Conservation (phyloP, 2,888 invertebrate genomes). For the Drosophila quinaria region DNA sequence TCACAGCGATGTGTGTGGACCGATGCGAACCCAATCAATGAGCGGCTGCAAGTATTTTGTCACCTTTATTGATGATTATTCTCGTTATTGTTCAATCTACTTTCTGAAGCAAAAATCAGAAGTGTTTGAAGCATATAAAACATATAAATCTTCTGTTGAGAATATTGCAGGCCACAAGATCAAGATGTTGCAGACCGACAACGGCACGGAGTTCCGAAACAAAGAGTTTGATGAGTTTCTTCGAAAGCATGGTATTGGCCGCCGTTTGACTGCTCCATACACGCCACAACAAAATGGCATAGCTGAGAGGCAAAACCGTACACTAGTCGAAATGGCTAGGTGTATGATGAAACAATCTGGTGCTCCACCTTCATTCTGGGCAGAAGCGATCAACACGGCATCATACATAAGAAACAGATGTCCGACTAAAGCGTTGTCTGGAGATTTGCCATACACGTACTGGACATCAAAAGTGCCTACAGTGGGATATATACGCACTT, state of each 20-base stretch:
- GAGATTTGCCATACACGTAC: no score
- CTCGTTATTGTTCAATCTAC: not conserved
- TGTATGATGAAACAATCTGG: not conserved
- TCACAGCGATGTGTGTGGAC: not conserved
- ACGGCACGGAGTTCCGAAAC: no score
- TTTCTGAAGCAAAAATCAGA: conserved; percentile 3
- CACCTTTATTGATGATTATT: conserved; percentile 1
- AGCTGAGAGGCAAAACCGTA: not conserved
- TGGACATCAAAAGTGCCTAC: not conserved
- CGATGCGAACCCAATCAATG: conserved; percentile 1
- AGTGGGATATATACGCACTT: not conserved
- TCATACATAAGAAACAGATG: no score
- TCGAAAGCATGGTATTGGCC: no score
- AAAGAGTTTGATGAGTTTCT: no score
- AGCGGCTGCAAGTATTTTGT: not conserved
- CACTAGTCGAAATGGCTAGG: not conserved
- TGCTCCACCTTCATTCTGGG: no score
- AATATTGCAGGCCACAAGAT: conserved; percentile 1
- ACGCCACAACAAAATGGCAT: not conserved
- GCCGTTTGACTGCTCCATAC: not conserved
- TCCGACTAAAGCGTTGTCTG: no score
- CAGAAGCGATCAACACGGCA: no score
- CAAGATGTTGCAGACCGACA: not conserved
- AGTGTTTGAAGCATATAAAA: not conserved
- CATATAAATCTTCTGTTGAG: not conserved